Conservation (phyloP, 2,797 vertebrate genomes). For the Apogon talboti region DNA sequence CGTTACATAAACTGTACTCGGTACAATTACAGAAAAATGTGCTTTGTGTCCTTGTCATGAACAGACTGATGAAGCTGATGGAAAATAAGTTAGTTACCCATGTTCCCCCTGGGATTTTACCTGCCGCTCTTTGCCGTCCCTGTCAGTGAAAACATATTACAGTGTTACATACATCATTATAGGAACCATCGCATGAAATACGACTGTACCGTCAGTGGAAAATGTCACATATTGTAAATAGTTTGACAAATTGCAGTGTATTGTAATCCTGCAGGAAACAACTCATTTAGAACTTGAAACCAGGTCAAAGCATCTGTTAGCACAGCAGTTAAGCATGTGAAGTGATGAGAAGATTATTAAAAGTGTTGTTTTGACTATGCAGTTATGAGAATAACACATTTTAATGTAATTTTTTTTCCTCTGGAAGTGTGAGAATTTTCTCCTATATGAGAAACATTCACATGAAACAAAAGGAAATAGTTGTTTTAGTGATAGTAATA, state of each 20-base stretch:
- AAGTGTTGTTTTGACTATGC: too few species aligned
- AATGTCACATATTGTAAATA: not conserved
- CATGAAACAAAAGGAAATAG: too few species aligned
- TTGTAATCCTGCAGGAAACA: too few species aligned
- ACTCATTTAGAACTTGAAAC: too few species aligned
- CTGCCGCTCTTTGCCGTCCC: conserved; percentile 6
- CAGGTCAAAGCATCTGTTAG: too few species aligned
- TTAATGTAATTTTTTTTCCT: too few species aligned
- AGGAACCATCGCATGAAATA: not conserved
- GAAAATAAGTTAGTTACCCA: conserved; percentile 39
- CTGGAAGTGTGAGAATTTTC: too few species aligned
- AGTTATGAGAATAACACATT: too few species aligned
- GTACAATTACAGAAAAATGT: conserved; percentile 75
- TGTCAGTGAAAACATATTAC: conserved; percentile 3
- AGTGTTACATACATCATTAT: not conserved
- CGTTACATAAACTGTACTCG: conserved; percentile 74
- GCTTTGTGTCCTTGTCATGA: conserved; percentile 71
- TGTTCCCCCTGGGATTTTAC: conserved; percentile 45
- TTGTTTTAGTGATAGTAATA: too few species aligned
- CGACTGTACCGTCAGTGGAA: not conserved
- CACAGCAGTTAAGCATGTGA: too few species aligned
- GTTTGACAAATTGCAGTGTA: not conserved
- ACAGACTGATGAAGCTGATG: conserved; percentile 55
- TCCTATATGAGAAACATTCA: too few species aligned
- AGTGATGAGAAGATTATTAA: too few species aligned